Evolutionary conservation across 2,888 invertebrate species (phyloP).

Genomic region (Lasioglossum zephyrum): DNA sequence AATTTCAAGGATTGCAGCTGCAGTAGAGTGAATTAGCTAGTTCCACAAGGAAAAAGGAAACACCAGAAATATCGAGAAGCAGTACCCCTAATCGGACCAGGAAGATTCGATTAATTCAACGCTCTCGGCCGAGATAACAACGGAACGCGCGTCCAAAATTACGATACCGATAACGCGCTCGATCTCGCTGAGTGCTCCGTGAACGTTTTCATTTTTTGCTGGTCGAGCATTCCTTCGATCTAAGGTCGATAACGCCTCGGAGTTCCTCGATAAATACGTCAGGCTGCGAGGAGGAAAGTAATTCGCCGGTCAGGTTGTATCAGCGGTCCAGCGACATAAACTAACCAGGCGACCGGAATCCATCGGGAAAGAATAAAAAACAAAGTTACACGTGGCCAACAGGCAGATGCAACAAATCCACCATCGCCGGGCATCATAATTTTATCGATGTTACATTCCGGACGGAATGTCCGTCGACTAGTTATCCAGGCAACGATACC

Average conservation of each 20-base stretch:
- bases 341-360: not conserved
- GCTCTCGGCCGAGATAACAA: not conserved
- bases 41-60: not conserved
- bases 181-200: not conserved
- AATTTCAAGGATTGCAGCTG: too few species aligned
- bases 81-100: not conserved
- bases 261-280: not conserved
- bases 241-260: not conserved
- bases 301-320: not conserved
- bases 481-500: slow-evolving; percentile 73
- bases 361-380: not conserved
- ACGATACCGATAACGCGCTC: not conserved
- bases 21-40: not conserved
- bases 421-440: slow-evolving; percentile 38
- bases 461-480: slow-evolving; percentile 77
- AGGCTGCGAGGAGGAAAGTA: slow-evolving; percentile 2
- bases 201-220: not conserved
- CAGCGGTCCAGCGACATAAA: not conserved
- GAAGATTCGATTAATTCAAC: slow-evolving; percentile 6
- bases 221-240: not conserved
- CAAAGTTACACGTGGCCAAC: not conserved
- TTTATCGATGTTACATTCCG: slow-evolving; percentile 74
- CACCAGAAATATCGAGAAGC: not conserved
- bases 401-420: slow-evolving; percentile 29
- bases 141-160: not conserved